These are phyloP conservation scores for Phenganax marumi DNA, from an alignment of 92 coral and sea anemone genomes.

Conservation along the genomic window DNA sequence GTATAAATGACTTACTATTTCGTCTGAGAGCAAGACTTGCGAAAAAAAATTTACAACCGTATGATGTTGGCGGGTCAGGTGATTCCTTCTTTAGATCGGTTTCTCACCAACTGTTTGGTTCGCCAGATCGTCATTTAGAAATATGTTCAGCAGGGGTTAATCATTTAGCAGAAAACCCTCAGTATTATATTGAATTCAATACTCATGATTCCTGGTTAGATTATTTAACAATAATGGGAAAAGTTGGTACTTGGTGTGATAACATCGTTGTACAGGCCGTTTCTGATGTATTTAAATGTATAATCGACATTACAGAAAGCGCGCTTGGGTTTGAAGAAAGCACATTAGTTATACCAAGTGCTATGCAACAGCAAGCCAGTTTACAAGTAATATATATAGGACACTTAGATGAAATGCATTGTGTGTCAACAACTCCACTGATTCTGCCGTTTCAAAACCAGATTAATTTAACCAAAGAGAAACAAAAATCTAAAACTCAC, in stretches of 20 bases:
- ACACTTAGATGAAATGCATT: constrained; percentile 18
- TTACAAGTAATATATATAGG: background rate
- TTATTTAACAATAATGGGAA: constrained; percentile 56
- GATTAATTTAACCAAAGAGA: background rate
- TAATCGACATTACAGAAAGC: constrained; percentile 52
- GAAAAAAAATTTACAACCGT: constrained; percentile 52
- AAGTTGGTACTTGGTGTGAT: constrained; percentile 59
- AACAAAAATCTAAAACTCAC: constrained; percentile 3
- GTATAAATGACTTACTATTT: constrained; percentile 25
- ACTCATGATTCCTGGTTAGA: constrained; percentile 45
- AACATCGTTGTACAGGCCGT: constrained; percentile 53
- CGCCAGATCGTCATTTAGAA: constrained; percentile 56
- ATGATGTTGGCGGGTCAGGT: constrained; percentile 65
- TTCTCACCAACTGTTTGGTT: constrained; percentile 61
- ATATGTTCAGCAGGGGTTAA: constrained; percentile 53
- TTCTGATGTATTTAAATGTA: constrained; percentile 53
- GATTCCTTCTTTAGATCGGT: constrained; percentile 65
- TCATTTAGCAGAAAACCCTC: constrained; percentile 46
- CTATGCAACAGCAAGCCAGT: constrained; percentile 5
- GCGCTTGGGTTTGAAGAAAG: constrained; percentile 1
- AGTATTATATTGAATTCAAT: constrained; percentile 53
- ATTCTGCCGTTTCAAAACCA: background rate
- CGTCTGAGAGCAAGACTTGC: constrained; percentile 45
- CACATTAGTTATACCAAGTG: constrained; percentile 11
- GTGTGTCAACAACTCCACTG: constrained; percentile 2